phyloP scores from a whole-genome alignment of 2,888 invertebrate genomes.

The Caenorhabditis sp. region DNA sequence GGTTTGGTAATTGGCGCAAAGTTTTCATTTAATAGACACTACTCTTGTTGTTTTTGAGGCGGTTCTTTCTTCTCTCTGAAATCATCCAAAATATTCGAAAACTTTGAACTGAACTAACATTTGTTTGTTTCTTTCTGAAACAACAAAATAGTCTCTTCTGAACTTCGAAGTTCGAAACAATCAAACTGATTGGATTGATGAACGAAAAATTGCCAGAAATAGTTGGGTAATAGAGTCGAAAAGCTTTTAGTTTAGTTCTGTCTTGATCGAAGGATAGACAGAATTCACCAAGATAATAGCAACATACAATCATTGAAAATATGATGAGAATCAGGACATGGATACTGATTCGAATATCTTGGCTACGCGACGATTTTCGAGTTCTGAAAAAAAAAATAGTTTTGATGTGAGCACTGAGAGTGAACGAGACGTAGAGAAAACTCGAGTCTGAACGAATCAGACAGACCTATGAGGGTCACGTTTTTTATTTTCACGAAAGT shows the following conservation, averaged over 20 bases:
- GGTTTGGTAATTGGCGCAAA: no score
- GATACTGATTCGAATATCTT: constrained; percentile 15
- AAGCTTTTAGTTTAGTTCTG: constrained; percentile 9
- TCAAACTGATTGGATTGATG: constrained; percentile 22
- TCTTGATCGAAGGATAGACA: constrained; percentile 9
- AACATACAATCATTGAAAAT: constrained; percentile 22
- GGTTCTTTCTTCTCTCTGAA: no score
- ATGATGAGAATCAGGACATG: constrained; percentile 21
- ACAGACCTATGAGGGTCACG: no score
- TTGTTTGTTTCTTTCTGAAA: no score
- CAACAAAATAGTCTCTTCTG: constrained; percentile 1
- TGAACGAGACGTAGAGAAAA: no score
- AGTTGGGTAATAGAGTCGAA: constrained; percentile 21
- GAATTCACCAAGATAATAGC: constrained; percentile 29
- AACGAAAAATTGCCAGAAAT: constrained; percentile 22
- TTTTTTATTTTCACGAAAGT: no score
- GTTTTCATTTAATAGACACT: no score
- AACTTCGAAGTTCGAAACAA: constrained; percentile 12
- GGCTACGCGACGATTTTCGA: not conserved
- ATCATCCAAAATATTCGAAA: no score
- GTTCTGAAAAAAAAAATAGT: not conserved
- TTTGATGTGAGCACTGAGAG: no score
- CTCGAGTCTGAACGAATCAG: no score
- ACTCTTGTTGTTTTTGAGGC: no score
- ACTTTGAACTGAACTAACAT: no score